Percentiles rank a stretch among this genome's conserved stretches.
Evolutionary conservation across 2,113 vertebrate genomes (phyloP).

Genomic region (Irena cyanogastra): DNA sequence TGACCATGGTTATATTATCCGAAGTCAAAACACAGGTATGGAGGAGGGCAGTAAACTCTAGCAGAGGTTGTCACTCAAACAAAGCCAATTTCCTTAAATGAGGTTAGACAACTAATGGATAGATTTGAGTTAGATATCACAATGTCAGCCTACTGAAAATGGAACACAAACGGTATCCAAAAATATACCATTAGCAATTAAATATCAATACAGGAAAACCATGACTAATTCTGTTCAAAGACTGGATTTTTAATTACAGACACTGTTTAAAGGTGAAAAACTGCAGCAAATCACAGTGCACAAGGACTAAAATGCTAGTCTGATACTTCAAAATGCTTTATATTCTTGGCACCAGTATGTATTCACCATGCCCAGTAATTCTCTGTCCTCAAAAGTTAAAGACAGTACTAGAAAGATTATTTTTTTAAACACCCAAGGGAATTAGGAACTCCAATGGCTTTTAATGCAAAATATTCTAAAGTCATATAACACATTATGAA

Average conservation of each 20-base stretch:
- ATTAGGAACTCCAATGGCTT: not conserved
- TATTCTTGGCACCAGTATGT: not conserved
- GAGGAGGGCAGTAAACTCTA: not conserved
- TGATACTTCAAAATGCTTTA: not conserved
- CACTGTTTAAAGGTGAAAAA: not conserved
- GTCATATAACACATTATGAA: not conserved
- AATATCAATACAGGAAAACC: not conserved
- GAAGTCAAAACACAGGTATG: not conserved
- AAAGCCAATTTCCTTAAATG: not conserved
- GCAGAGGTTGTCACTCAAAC: not conserved
- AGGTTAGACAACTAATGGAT: accelerated
- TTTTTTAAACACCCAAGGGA: not conserved
- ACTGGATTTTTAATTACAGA: not conserved
- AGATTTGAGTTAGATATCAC: not conserved
- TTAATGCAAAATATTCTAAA: not conserved
- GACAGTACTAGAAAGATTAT: not conserved
- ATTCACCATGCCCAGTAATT: not conserved
- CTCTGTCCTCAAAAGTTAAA: not conserved
- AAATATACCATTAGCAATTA: not conserved
- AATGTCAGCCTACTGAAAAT: not conserved
- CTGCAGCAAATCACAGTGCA: not conserved
- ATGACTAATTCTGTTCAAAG: not conserved
- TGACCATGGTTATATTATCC: not conserved
- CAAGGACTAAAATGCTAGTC: not conserved
- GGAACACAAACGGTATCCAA: not conserved